Evolutionary conservation across 2,113 vertebrate species (phyloP).

Genomic region (Poecile atricapillus): DNA sequence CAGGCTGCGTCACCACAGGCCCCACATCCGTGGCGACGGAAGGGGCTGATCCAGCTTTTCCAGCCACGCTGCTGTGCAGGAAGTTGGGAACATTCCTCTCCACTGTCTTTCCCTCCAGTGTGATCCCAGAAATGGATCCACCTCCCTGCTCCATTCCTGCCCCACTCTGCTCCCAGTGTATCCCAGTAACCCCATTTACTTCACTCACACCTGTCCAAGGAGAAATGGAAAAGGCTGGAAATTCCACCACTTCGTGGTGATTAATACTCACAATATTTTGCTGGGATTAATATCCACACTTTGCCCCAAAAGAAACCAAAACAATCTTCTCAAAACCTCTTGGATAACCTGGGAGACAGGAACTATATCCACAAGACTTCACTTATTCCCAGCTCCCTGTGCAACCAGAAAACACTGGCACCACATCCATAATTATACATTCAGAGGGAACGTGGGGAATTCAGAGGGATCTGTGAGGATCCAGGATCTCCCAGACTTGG

Average conservation of each 20-base stretch:
- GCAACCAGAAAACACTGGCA: background rate
- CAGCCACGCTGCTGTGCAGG: fast-evolving
- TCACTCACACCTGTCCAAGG: fast-evolving
- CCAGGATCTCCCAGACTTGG: background rate
- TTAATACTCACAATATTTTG: background rate
- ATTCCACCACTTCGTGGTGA: background rate
- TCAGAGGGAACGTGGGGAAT: background rate
- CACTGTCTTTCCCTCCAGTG: fast-evolving
- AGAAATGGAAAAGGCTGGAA: background rate
- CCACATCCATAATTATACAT: background rate
- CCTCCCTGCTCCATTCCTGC: background rate
- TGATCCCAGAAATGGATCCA: background rate
- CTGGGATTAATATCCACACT: background rate
- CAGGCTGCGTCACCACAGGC: background rate
- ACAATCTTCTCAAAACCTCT: background rate
- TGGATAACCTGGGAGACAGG: background rate
- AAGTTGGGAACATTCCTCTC: background rate
- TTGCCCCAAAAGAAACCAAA: background rate
- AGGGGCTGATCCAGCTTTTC: background rate
- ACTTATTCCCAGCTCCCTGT: background rate
- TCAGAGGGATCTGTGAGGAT: background rate
- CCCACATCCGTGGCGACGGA: background rate
- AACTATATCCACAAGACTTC: background rate
- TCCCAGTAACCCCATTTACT: background rate
- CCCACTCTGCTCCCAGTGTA: background rate